phyloP scores from a whole-genome alignment of 2,888 invertebrate genomes.

The Galerucella pusilla region DNA sequence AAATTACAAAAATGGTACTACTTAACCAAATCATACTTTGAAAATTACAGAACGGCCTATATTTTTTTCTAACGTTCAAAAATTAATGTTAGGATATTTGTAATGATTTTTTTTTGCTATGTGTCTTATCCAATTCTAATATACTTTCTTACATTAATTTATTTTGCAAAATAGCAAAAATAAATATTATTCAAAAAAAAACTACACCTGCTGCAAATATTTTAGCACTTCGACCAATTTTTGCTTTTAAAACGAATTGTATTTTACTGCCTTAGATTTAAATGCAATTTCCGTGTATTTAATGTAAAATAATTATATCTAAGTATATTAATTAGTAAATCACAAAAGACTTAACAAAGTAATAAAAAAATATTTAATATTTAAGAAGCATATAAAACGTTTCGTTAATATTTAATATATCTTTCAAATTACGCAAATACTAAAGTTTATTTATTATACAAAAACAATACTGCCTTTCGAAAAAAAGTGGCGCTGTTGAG shows the following conservation, averaged over 20 bases:
- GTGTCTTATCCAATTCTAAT: no score
- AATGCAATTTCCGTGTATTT: background rate
- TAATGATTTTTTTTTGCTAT: no score
- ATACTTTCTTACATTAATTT: no score
- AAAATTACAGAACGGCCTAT: no score
- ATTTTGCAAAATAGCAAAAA: no score
- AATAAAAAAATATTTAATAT: background rate
- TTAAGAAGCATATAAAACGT: background rate
- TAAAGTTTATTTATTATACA: background rate
- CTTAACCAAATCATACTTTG: no score
- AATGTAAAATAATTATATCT: background rate
- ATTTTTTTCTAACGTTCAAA: no score
- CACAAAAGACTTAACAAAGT: background rate
- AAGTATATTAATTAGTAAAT: background rate
- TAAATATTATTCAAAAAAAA: background rate
- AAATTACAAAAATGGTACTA: no score
- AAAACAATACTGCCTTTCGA: no score
- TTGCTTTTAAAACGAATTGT: background rate
- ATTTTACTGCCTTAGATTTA: background rate
- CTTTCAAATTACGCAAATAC: background rate
- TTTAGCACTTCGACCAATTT: background rate
- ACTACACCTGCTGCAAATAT: background rate
- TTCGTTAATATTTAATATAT: background rate
- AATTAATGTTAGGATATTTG: no score
- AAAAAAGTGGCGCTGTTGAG: no score